Percentiles rank a stretch among this genome's conserved stretches.
Conservation (phyloP, 2,888 invertebrate genomes). For the Lymantria monacha region DNA sequence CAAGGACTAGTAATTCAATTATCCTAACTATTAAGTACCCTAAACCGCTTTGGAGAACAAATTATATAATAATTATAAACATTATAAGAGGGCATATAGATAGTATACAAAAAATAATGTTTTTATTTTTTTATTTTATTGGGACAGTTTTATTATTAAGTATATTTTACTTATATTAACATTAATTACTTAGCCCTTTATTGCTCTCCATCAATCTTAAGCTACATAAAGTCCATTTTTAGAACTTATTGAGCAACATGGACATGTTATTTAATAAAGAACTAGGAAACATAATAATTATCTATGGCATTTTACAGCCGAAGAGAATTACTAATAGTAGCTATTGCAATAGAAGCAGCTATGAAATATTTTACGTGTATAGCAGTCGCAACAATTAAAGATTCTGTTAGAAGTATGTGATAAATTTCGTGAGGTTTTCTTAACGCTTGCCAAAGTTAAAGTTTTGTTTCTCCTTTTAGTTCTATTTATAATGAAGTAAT, state of each 20-base stretch:
- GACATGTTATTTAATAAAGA: conserved; percentile 66
- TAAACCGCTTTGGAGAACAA: conserved; percentile 79
- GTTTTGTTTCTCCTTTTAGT: too few species aligned
- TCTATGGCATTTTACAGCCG: conserved; percentile 32
- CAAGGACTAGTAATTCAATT: conserved; percentile 81
- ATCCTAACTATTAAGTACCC: conserved; percentile 81
- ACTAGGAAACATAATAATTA: conserved; percentile 50
- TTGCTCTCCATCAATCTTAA: conserved; percentile 72
- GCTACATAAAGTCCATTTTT: conserved; percentile 65
- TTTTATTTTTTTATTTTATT: too few species aligned
- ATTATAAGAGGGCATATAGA: conserved; percentile 59
- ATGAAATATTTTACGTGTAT: not conserved
- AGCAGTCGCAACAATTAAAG: not conserved
- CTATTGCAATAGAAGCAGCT: conserved; percentile 1
- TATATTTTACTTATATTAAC: conserved; percentile 60
- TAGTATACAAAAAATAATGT: conserved; percentile 49
- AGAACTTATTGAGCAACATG: conserved; percentile 78
- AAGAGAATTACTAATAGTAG: conserved; percentile 20
- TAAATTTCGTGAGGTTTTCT: not conserved
- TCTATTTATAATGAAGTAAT: conserved; percentile 1
- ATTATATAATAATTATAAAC: conserved; percentile 42
- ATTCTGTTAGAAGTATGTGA: not conserved
- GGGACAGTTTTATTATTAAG: conserved; percentile 48
- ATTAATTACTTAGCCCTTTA: conserved; percentile 58
- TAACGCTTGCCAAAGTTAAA: not conserved